Percentiles rank a stretch among this genome's conserved stretches.
phyloP scores from a whole-genome alignment of 2,113 vertebrate genomes.

The Rhinolophus ferrumequinum region DNA sequence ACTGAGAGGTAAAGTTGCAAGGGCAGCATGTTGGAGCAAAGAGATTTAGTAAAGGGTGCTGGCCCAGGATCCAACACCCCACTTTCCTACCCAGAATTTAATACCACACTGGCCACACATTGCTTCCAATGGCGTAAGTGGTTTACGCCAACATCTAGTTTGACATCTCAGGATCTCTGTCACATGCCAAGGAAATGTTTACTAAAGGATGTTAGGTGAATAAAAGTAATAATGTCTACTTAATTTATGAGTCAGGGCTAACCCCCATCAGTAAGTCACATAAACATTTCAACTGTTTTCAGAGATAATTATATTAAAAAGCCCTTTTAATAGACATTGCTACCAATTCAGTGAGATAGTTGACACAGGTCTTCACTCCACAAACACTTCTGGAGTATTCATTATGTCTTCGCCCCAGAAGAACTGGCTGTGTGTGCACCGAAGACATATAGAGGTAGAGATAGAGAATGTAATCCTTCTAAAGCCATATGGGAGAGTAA shows the following conservation, averaged over 20 bases:
- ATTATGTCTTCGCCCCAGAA: neutral
- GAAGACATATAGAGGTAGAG: neutral
- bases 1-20: neutral
- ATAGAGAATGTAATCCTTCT: neutral
- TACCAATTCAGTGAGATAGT: neutral
- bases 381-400: neutral
- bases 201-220: neutral
- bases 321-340: neutral
- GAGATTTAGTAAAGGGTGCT: neutral
- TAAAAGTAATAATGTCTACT: neutral
- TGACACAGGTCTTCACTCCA: slow-evolving; percentile 32
- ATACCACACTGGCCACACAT: neutral
- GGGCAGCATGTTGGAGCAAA: neutral
- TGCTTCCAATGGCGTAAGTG: neutral
- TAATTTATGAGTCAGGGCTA: neutral
- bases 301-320: slow-evolving; percentile 48
- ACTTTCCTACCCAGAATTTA: neutral
- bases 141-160: neutral
- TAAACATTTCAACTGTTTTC: slow-evolving; percentile 19
- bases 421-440: neutral
- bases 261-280: neutral
- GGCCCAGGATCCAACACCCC: neutral
- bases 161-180: neutral
- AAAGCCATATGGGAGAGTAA: neutral
- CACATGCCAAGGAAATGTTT: neutral